Percentiles rank a stretch among this genome's conserved stretches.
phyloP scores from a whole-genome alignment of 2,888 invertebrate species.

The Rhorus exstirpatorius region DNA sequence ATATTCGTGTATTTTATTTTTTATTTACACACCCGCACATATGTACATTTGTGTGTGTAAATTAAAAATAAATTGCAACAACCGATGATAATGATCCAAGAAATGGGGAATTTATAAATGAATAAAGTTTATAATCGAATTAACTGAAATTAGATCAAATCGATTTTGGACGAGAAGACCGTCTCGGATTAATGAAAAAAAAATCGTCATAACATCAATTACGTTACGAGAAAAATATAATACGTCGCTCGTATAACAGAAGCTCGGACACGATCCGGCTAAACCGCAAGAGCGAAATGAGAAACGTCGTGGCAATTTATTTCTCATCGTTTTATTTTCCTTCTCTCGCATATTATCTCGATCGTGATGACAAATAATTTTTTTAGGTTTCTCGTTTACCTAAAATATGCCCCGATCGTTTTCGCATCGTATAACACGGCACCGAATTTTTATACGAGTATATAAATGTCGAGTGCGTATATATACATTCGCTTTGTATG shows the following conservation, averaged over 20 bases:
- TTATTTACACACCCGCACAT: too few relatives aligned
- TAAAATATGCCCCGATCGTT: slow-evolving; percentile 10
- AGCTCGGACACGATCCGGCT: background rate
- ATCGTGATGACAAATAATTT: slow-evolving; percentile 22
- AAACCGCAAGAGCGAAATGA: background rate
- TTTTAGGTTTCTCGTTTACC: background rate
- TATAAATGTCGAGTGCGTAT: slow-evolving; percentile 1
- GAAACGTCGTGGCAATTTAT: slow-evolving; percentile 10
- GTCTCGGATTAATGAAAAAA: background rate
- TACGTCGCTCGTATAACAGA: too few relatives aligned
- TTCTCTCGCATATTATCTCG: background rate
- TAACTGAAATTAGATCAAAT: background rate
- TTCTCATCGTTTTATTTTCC: background rate
- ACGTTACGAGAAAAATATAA: background rate
- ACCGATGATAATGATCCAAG: background rate
- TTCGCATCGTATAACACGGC: background rate
- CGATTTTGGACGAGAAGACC: background rate
- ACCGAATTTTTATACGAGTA: too few relatives aligned
- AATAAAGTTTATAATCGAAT: too few relatives aligned
- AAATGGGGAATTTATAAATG: background rate
- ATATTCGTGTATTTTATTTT: too few relatives aligned
- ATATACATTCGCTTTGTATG: too few relatives aligned
- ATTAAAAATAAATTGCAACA: slow-evolving; percentile 15
- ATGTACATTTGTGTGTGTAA: background rate
- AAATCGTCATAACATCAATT: background rate